Evolutionary conservation across 1,140 invertebrate genomes (phyloP), one percentile per base, ranked within the genome.

Genomic region (Contarinia nasturtii): DNA sequence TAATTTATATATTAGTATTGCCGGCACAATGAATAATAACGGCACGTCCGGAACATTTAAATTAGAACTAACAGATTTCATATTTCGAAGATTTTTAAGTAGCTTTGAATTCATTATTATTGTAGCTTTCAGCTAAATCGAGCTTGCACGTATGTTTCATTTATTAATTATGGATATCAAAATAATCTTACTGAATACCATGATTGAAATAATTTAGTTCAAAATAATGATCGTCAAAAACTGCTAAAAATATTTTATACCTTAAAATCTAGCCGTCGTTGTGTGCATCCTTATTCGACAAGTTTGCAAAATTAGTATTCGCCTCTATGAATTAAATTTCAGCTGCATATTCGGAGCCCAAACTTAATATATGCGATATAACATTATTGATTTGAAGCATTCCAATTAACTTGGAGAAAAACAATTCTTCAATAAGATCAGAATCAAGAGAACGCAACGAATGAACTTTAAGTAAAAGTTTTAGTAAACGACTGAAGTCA

Each of bases 351-450:
- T 51, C 62, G 40, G 52, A 57, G 52, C 66, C 78, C 80, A 90
- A 87, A 52, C 80, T 79, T 48, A 93, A 72, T 56, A 93, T 91
- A 61, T 88, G 90, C 50, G 89, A 89, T 65, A 93, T 88, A 55
- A 93, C 82, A 61, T 77, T 85, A 60, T 90, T 86, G 52, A 93
- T 89, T 67, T 88, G 85, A 52, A 90, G 81, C 60, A 80, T 84
- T n/a, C 87, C 88, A 48, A 91, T 83, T 18, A 93, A 68, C 44
- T 85, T 85, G 38, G 85, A 77, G 64, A 90, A 90, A 61, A 93
- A 93, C 43, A 94, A 65, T 62, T 94, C 88, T 64, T 93, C 89
- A 60, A 92, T 74, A 10, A 87, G 71, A 45, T 75, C 70, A 11
- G 85, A 76, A 50, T 82, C 79, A 48, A 92, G 73, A 36, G 80